Evolutionary conservation across 2,797 vertebrate genomes (phyloP), one percentile per base, ranked within the genome.

Genomic region (Squalus acanthias): DNA sequence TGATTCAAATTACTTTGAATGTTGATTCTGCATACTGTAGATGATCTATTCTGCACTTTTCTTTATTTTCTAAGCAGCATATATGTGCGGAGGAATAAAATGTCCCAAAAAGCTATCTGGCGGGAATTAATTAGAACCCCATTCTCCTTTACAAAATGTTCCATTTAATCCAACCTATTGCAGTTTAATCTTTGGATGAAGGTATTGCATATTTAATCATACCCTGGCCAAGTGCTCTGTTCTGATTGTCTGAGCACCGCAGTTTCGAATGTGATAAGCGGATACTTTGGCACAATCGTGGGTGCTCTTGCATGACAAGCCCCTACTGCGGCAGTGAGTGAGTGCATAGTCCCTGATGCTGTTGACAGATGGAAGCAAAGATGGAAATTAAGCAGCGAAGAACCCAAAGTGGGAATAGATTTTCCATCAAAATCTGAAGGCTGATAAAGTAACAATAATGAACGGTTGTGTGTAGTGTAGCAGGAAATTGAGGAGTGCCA

Each of bases 311-410:
- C 88, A 63, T 91, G 88, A 63, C 88, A 20, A 65, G 29, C 29
- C 29, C 60, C 88, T 20, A 91, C 88, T 91, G 88, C 13, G 29
- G 88, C 29, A 91, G 29, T 91, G 88, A 91, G 57, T 17, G 88
- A 91, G 29, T 63, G 57, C 57, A 8, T 29, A 63, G 88, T 91
- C 57, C 57, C 57, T 91, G 88, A 65, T 63, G 57, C 88, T 29
- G 33, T 6, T 91, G 88, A 91, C 88, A 91, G 88, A 65, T 63
- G 57, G 88, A 63, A 91, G 29, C 88, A 91, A 91, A 65, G 13
- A 91, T 91, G 60, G 57, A 91, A 91, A 63, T 33, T 63, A 91
- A 91, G 60, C 57, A 91, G 87, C 87, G 12, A n/a, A 91, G 57
- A 91, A 91, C 33, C 3, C 57, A 91, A 91, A 60, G 29, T 13